Conservation (phyloP, 2,797 vertebrate genomes). For the Apogon talboti region DNA sequence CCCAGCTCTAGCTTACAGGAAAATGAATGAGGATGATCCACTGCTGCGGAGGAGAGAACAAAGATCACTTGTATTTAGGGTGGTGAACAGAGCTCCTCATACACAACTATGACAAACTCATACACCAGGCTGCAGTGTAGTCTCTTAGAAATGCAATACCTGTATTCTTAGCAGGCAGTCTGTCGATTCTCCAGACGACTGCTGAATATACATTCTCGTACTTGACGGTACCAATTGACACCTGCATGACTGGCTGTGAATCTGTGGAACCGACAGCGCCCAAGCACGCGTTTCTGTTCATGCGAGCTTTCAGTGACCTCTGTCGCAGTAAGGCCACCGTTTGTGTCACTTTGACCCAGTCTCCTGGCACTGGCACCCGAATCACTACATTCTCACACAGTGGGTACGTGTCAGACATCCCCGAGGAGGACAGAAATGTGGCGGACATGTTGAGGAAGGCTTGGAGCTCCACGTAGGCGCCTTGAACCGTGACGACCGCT, state of each 20-base stretch:
- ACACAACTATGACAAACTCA: conserved; percentile 1
- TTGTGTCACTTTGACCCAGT: conserved; percentile 92
- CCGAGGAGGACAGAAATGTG: conserved; percentile 58
- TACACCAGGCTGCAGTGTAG: not conserved
- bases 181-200: conserved; percentile 96
- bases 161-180: conserved; percentile 95
- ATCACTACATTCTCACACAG: conserved; percentile 91
- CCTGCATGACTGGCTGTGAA: conserved; percentile 92
- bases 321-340: conserved; percentile 92
- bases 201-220: conserved; percentile 96
- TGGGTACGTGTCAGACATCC: conserved; percentile 66
- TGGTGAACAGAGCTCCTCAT: not conserved
- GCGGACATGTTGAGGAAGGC: conserved; percentile 91
- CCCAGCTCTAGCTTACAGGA: conserved; percentile 96
- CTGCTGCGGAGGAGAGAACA: conserved; percentile 79
- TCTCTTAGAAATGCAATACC: conserved; percentile 83
- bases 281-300: conserved; percentile 94
- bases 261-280: conserved; percentile 87
- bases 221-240: conserved; percentile 92
- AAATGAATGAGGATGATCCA: conserved; percentile 93
- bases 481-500: conserved; percentile 91
- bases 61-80: conserved; percentile 35
- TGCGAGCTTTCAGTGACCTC: conserved; percentile 94
- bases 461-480: conserved; percentile 94
- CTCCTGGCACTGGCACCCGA: conserved; percentile 90